These are phyloP conservation scores for Centropyge bicolor DNA, from an alignment of 2,797 vertebrate species.

Conservation along the genomic window DNA sequence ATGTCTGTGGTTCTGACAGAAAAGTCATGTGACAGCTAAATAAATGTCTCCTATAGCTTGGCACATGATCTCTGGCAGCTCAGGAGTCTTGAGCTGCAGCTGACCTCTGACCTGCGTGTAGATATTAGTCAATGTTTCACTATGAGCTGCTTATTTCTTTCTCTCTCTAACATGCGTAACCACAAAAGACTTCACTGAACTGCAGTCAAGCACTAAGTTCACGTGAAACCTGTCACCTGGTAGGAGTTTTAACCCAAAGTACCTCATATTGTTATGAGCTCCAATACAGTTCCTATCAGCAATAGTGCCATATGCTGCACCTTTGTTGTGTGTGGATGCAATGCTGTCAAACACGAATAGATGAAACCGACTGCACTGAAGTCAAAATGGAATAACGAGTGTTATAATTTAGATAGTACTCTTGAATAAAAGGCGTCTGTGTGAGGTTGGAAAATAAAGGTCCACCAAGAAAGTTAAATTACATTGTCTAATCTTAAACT, in stretches of 20 bases:
- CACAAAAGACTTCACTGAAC: not conserved
- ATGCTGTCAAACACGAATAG: not conserved
- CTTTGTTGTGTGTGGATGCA: not conserved
- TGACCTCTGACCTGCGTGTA: constrained; percentile 18
- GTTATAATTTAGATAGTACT: too few relatives aligned
- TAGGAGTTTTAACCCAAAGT: not conserved
- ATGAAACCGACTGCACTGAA: too few relatives aligned
- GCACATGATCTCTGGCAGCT: constrained; percentile 2
- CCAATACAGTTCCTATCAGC: not conserved
- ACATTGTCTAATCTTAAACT: too few relatives aligned
- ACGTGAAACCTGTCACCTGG: not conserved
- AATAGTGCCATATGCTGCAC: not conserved
- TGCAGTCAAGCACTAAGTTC: not conserved
- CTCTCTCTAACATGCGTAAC: not conserved
- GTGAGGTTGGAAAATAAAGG: too few relatives aligned
- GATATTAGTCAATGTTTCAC: constrained; percentile 1
- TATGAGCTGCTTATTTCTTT: constrained; percentile 5
- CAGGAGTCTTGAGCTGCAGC: not conserved
- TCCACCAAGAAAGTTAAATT: too few relatives aligned
- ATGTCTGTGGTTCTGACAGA: not conserved
- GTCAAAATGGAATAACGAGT: too few relatives aligned
- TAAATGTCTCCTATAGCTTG: not conserved
- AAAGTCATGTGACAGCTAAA: not conserved
- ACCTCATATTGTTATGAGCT: not conserved
- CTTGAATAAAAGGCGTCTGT: too few relatives aligned